Evolutionary conservation across 2,888 invertebrate species (phyloP).

Genomic region (Drosophila leonis): DNA sequence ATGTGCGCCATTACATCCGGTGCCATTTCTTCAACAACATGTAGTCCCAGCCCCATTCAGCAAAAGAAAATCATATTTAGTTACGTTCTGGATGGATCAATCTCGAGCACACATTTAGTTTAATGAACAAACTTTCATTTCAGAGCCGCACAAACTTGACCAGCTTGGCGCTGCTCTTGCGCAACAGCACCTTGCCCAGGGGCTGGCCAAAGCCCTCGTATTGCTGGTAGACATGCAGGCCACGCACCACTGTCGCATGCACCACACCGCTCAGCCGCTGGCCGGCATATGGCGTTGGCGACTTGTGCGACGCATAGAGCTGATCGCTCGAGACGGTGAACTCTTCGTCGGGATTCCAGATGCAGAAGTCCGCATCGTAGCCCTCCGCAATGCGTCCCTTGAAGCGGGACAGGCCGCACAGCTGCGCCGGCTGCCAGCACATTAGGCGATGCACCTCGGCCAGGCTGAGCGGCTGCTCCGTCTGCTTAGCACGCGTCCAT

Average conservation of each 20-base stretch:
- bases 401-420: slow-evolving; percentile 87
- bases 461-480: slow-evolving; percentile 74
- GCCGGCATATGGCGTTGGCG: slow-evolving; percentile 89
- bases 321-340: slow-evolving; percentile 87
- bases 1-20: slow-evolving; percentile 2
- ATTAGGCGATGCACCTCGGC: slow-evolving; percentile 87
- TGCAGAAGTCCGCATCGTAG: slow-evolving; percentile 90
- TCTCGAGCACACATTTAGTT: slow-evolving; percentile 35
- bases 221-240: slow-evolving; percentile 87
- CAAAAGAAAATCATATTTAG: slow-evolving; percentile 3
- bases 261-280: slow-evolving; percentile 88
- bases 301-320: slow-evolving; percentile 89
- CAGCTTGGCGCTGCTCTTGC: slow-evolving; percentile 81
- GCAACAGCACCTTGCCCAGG: slow-evolving; percentile 83
- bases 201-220: slow-evolving; percentile 84
- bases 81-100: background rate
- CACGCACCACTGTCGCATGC: slow-evolving; percentile 88
- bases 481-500: slow-evolving; percentile 88
- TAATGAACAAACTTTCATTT: slow-evolving; percentile 53
- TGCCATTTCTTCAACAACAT: background rate
- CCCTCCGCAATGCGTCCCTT: slow-evolving; percentile 89
- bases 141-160: slow-evolving; percentile 83
- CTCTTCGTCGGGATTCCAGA: slow-evolving; percentile 89
- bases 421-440: slow-evolving; percentile 87
- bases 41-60: background rate